phyloP scores from a whole-genome alignment of 2,888 invertebrate genomes.

The Drosophila demipolita region DNA sequence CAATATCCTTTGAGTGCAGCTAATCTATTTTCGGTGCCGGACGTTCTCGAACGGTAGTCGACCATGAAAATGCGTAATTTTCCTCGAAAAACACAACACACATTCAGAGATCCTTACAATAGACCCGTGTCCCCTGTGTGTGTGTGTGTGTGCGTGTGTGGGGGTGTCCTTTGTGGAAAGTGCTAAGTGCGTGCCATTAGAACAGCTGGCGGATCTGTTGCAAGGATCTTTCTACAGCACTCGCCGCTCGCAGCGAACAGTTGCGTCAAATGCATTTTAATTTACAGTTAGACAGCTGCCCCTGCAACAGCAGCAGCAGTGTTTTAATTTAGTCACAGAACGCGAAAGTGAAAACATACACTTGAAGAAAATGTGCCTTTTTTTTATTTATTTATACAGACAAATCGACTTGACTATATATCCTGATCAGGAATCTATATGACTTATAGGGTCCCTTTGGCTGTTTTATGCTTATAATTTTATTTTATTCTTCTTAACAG shows the following conservation, averaged over 20 bases:
- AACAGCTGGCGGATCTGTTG: slow-evolving; percentile 64
- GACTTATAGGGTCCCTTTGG: neutral
- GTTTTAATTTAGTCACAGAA: slow-evolving; percentile 61
- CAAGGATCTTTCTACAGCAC: slow-evolving; percentile 8
- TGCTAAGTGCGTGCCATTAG: slow-evolving; percentile 77
- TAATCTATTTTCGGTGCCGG: slow-evolving; percentile 68
- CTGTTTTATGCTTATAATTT: too few species aligned
- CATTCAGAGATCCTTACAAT: slow-evolving; percentile 35
- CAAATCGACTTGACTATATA: too few species aligned
- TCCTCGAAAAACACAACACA: slow-evolving; percentile 60
- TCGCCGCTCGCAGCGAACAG: slow-evolving; percentile 36
- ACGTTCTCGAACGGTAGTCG: slow-evolving; percentile 67
- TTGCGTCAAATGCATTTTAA: slow-evolving; percentile 80
- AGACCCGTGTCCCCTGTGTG: slow-evolving; percentile 9
- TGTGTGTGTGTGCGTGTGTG: slow-evolving; percentile 36
- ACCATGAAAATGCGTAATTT: slow-evolving; percentile 77
- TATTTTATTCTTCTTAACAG: too few species aligned
- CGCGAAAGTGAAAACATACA: slow-evolving; percentile 12
- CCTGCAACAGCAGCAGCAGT: slow-evolving; percentile 26
- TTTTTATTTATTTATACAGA: too few species aligned
- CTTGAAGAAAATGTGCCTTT: neutral
- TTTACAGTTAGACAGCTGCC: slow-evolving; percentile 72
- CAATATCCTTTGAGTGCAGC: slow-evolving; percentile 72
- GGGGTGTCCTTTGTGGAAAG: slow-evolving; percentile 71
- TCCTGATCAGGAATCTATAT: neutral